Evolutionary conservation across 2,113 vertebrate species (phyloP).

Genomic region (Anarrhichthys ocellatus): DNA sequence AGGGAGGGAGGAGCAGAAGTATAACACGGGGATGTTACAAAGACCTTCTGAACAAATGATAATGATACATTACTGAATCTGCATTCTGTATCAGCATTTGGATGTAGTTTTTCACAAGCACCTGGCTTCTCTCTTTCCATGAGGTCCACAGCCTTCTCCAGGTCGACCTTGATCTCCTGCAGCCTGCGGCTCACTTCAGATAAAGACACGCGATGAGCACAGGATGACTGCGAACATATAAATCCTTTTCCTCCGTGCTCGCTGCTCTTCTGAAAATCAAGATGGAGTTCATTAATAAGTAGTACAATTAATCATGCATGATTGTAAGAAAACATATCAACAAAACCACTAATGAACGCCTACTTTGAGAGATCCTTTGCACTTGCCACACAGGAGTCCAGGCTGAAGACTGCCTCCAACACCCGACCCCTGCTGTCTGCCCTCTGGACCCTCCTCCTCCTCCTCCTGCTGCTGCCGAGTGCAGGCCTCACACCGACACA

Average conservation of each 20-base stretch:
- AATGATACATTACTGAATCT: background rate
- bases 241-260: slow-evolving; percentile 37
- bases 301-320: background rate
- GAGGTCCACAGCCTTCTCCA: slow-evolving; percentile 72
- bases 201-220: slow-evolving; percentile 50
- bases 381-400: slow-evolving; percentile 84
- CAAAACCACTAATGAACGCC: background rate
- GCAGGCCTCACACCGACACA: slow-evolving; percentile 88
- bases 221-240: slow-evolving; percentile 66
- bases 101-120: slow-evolving; percentile 29
- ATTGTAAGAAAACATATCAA: background rate
- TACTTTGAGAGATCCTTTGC: slow-evolving; percentile 66
- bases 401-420: slow-evolving; percentile 8
- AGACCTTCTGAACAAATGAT: background rate
- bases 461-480: slow-evolving; percentile 73
- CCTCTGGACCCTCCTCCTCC: slow-evolving; percentile 49
- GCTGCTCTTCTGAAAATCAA: slow-evolving; percentile 47
- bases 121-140: slow-evolving; percentile 77
- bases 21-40: background rate
- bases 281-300: background rate
- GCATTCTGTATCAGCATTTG: background rate
- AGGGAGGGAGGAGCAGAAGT: background rate
- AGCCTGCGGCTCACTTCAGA: slow-evolving; percentile 66
- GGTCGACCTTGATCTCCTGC: slow-evolving; percentile 54
- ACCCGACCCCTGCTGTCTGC: background rate